Base-by-base conservation (phyloP, 2,888 invertebrate genomes). In the Cephus pulcher region DNA sequence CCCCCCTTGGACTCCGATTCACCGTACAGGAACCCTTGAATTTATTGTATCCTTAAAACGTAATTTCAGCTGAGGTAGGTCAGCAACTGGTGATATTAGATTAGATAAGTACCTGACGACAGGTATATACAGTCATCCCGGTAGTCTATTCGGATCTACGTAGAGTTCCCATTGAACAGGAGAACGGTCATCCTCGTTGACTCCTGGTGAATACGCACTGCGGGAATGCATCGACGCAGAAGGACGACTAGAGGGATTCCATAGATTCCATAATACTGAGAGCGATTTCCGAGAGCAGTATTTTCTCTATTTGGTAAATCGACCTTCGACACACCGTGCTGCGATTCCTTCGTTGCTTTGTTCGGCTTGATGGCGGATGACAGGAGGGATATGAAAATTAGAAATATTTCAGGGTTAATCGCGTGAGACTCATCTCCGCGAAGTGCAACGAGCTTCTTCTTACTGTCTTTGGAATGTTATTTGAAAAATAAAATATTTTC, bases 1-100 rank as follows among this genome's bases (percentile, higher is more conserved):
- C 68, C 74, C 75, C 73, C 23, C 12, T 30, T 35, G 33, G 33
- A 30, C 56, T 12, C 33, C 33, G 35, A 15, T 37, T 73, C 40
- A 74, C 79, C 75, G 69, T 32, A 2, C 32, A 9, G 76, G 80
- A 77, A 79, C 80, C 80, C 79, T 76, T 76, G 82, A 83, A 86
- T 87, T 87, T 87, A 88, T 88, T 83, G 84, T 87, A 84, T 84
- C 81, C 84, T 56, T 83, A 86, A 84, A 83, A 81, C 78, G 83
- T 79, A 86, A 82, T 84, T 84, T 86, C 83, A 69, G 85, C 87
- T 87, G 89, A 85, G 89, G 88, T 84, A 88, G 89, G 88, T 88
- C 85, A 86, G 85, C 85, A 85, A 9, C 23, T 23, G 0, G 9
- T 23, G 56, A 56, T 40, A 56, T 23, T 23, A 56, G 56, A 23